Conservation (phyloP, 2,113 vertebrate genomes). For the Accipiter virgatus region DNA sequence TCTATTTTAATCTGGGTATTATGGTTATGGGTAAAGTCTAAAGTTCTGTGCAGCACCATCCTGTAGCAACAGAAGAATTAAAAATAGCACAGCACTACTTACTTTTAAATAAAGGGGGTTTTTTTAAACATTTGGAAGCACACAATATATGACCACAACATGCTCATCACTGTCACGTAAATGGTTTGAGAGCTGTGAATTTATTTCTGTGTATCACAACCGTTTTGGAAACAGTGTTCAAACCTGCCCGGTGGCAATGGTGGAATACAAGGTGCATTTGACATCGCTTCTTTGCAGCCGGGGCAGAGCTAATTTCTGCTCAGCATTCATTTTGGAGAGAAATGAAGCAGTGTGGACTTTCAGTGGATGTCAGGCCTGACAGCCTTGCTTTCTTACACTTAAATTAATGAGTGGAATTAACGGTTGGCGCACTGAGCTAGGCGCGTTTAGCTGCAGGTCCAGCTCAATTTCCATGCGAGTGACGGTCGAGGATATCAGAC, state of each 20-base stretch:
- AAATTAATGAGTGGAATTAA: neutral
- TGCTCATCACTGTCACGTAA: neutral
- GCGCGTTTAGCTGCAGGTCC: neutral
- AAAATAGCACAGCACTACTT: neutral
- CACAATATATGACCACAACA: neutral
- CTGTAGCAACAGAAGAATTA: rapidly evolving
- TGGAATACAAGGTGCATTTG: rapidly evolving
- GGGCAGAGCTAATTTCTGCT: neutral
- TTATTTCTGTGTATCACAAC: neutral
- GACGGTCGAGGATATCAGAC: neutral
- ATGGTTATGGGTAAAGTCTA: neutral
- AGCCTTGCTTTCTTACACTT: neutral
- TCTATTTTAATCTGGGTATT: neutral
- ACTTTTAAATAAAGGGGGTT: neutral
- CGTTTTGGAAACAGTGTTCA: neutral
- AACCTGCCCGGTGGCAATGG: rapidly evolving
- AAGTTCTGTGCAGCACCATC: neutral
- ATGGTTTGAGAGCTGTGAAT: neutral
- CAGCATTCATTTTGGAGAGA: neutral
- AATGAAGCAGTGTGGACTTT: neutral
- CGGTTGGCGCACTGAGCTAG: neutral
- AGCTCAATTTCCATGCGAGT: neutral
- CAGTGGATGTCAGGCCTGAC: neutral
- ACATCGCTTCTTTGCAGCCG: rapidly evolving
- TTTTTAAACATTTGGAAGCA: neutral